Evolutionary conservation across 2,888 invertebrate genomes (phyloP).

Genomic region (Clepsis dumicolana): DNA sequence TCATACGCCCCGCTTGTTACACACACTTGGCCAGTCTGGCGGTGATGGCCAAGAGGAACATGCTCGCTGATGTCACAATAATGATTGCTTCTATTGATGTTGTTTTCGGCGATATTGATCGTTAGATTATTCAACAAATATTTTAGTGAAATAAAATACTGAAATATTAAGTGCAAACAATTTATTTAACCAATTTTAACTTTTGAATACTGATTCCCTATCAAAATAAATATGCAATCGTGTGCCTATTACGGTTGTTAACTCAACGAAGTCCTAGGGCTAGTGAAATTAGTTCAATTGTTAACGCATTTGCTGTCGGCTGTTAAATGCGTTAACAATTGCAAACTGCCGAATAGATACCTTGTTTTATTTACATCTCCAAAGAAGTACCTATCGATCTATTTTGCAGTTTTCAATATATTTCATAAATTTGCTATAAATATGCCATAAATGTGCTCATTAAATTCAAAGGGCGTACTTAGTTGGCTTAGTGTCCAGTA

Average conservation of each 20-base stretch:
- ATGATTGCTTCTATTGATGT: slow-evolving; percentile 90
- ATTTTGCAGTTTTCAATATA: background rate
- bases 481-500: background rate
- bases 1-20: slow-evolving; percentile 86
- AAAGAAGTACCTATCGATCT: background rate
- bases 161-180: slow-evolving; percentile 26
- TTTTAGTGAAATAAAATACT: background rate
- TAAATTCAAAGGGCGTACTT: slow-evolving; percentile 2
- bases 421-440: too few relatives aligned
- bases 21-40: slow-evolving; percentile 88
- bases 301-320: background rate
- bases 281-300: background rate
- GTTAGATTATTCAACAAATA: slow-evolving; percentile 60
- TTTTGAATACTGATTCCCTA: background rate
- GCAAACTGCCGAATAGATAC: background rate
- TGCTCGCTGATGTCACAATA: slow-evolving; percentile 93
- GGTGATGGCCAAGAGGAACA: slow-evolving; percentile 86
- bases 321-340: too few relatives aligned
- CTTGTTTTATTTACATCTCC: background rate
- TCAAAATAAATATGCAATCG: slow-evolving; percentile 1
- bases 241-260: background rate
- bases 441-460: background rate
- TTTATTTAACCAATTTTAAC: slow-evolving; percentile 24
- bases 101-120: slow-evolving; percentile 88
- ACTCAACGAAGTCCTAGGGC: background rate